These are phyloP conservation scores for Eristalinus sepulchralis DNA, from an alignment of 2,888 invertebrate species.

Conservation along the genomic window DNA sequence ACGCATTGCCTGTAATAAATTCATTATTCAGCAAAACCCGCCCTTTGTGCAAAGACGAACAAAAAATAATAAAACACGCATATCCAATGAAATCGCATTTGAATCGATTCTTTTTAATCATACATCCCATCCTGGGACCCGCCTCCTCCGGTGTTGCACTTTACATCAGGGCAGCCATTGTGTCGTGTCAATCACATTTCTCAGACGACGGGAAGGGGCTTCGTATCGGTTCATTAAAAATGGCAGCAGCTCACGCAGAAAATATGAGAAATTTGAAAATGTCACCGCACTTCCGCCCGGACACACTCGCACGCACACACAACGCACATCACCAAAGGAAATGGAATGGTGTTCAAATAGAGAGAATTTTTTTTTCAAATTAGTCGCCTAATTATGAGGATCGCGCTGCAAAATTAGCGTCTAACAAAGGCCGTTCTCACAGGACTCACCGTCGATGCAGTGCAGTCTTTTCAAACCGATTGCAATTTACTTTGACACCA, in stretches of 20 bases:
- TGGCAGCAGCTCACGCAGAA: conserved; percentile 26
- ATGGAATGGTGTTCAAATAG: conserved; percentile 23
- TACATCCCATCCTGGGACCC: background rate
- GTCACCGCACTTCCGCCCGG: conserved; percentile 18
- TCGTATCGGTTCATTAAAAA: conserved; percentile 34
- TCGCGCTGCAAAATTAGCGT: conserved; percentile 41
- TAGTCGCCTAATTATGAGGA: conserved; percentile 47
- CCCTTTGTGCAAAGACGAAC: background rate
- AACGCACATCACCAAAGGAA: conserved; percentile 7
- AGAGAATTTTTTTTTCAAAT: conserved; percentile 6
- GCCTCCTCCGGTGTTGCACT: conserved; percentile 38
- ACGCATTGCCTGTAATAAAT: background rate
- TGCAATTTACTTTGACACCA: conserved; percentile 51
- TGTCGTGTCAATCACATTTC: conserved; percentile 54
- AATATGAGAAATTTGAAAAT: conserved; percentile 9
- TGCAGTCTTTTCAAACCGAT: background rate
- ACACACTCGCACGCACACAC: background rate
- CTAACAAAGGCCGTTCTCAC: conserved; percentile 24
- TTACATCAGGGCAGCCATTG: conserved; percentile 40
- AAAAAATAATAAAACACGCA: background rate
- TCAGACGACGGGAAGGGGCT: conserved; percentile 16
- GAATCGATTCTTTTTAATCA: conserved; percentile 54
- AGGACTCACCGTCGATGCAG: conserved; percentile 17
- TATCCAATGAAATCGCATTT: conserved; percentile 53
- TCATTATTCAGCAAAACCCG: background rate